These are phyloP conservation scores for Eristalis intricaria DNA, from an alignment of 2,888 invertebrate species.

Conservation along the genomic window DNA sequence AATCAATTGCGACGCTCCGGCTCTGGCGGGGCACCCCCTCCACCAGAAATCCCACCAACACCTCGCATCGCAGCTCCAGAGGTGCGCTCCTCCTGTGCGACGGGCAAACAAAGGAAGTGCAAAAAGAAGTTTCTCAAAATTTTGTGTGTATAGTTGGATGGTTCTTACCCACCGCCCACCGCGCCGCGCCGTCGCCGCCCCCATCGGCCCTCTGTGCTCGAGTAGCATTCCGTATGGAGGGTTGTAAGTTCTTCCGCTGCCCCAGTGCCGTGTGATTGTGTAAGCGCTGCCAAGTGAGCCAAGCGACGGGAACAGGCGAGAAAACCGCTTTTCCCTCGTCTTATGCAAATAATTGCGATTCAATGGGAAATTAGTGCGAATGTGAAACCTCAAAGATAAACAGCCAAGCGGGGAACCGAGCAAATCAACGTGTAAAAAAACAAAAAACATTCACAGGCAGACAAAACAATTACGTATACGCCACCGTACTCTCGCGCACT, in stretches of 20 bases:
- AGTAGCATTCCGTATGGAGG: constrained; percentile 43
- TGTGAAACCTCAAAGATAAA: constrained; percentile 1
- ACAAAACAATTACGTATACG: constrained; percentile 66
- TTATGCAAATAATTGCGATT: constrained; percentile 55
- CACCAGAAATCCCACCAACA: background rate
- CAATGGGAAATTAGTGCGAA: constrained; percentile 51
- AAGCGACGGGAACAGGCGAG: constrained; percentile 20
- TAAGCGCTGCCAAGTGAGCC: constrained; percentile 53
- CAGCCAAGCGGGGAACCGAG: background rate
- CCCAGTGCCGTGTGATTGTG: constrained; percentile 52
- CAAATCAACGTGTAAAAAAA: constrained; percentile 6
- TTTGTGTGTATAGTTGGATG: constrained; percentile 46
- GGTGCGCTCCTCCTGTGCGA: no score
- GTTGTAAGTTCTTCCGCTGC: background rate
- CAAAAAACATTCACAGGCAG: constrained; percentile 4
- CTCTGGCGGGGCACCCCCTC: background rate
- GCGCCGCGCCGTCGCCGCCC: no score
- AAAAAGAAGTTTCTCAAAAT: constrained; percentile 12
- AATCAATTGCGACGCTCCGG: constrained; percentile 26
- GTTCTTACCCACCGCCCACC: background rate
- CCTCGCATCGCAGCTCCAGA: background rate
- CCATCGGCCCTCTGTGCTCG: constrained; percentile 1
- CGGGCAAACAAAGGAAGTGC: constrained; percentile 16
- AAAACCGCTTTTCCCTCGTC: background rate
- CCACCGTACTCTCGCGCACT: constrained; percentile 28